These are phyloP conservation scores for Drosophila melanosoma DNA, from an alignment of 2,888 invertebrate species.

Conservation along the genomic window DNA sequence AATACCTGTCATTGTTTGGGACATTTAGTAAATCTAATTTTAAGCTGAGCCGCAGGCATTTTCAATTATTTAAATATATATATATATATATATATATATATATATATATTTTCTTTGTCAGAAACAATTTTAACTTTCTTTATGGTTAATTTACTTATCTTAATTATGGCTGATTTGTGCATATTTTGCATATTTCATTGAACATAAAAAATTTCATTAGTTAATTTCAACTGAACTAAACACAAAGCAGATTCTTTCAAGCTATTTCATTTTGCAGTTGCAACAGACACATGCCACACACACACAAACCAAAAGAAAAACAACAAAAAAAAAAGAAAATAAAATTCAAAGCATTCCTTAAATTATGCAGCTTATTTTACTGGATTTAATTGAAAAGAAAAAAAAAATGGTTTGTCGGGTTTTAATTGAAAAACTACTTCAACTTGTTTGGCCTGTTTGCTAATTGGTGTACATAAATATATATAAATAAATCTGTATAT, in stretches of 20 bases:
- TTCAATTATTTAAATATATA: background rate
- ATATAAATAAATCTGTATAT: background rate
- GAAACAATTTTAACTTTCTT: background rate
- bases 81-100: too few species aligned
- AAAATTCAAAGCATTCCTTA: background rate
- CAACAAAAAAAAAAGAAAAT: background rate
- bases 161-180: background rate
- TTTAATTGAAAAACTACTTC: background rate
- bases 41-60: background rate
- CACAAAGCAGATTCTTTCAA: background rate
- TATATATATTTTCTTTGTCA: background rate
- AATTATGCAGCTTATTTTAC: background rate
- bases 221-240: background rate
- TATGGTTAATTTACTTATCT: background rate
- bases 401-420: too few species aligned
- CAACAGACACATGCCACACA: background rate
- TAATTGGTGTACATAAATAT: background rate
- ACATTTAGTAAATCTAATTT: background rate
- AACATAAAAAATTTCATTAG: background rate
- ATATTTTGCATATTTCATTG: background rate
- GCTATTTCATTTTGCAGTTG: background rate
- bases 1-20: background rate
- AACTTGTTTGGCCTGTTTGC: background rate
- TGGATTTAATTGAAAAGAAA: background rate
- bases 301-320: background rate